Evolutionary conservation across 2,888 invertebrate genomes (phyloP).

Genomic region (Nomada fucata): DNA sequence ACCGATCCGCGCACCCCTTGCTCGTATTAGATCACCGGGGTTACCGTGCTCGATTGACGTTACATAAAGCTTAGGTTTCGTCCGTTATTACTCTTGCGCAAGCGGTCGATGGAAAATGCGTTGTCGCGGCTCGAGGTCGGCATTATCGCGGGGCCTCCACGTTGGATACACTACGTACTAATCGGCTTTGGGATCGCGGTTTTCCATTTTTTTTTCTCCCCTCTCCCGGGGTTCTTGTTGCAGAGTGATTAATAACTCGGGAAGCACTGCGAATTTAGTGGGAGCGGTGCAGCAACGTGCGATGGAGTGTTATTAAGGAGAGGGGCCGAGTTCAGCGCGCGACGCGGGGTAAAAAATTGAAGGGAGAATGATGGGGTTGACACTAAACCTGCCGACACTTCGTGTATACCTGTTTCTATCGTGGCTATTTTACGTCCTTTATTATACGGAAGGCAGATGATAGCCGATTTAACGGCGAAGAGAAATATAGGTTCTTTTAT

Average conservation of each 20-base stretch:
- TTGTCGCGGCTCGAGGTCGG: conserved; percentile 25
- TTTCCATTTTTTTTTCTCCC: neutral
- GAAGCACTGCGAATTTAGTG: neutral
- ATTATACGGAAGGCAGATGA: too few relatives aligned
- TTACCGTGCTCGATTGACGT: neutral
- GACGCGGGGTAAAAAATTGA: neutral
- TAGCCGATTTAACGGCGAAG: too few relatives aligned
- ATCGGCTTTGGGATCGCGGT: conserved; percentile 9
- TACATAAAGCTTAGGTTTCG: conserved; percentile 36
- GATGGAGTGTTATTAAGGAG: neutral
- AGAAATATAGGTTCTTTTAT: too few relatives aligned
- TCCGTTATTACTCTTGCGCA: conserved; percentile 19
- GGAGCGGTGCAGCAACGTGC: conserved; percentile 8
- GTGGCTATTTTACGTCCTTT: too few relatives aligned
- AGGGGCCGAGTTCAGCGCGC: neutral
- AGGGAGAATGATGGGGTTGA: too few relatives aligned
- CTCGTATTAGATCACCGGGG: conserved; percentile 22
- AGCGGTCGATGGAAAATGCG: conserved; percentile 14
- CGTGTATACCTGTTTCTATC: too few relatives aligned
- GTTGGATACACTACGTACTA: neutral
- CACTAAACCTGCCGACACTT: too few relatives aligned
- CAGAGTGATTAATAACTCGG: neutral
- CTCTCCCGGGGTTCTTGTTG: neutral
- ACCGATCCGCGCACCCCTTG: neutral
- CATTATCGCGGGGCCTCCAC: conserved; percentile 18